Evolutionary conservation across 2,113 vertebrate genomes (phyloP).

Genomic region (Antechinus flavipes): DNA sequence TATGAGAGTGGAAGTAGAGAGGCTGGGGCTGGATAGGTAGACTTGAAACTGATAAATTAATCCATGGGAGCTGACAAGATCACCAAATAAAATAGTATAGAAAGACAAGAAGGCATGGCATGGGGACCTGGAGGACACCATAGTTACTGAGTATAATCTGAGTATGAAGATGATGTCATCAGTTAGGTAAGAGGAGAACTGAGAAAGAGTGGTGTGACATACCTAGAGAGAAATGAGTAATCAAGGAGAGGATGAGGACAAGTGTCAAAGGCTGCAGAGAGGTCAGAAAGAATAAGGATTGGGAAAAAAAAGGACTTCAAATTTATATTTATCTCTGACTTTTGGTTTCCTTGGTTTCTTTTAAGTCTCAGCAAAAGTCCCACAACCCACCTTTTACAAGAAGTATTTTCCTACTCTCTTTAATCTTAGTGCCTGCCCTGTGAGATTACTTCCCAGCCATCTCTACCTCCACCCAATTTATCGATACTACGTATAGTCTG

Average conservation of each 20-base stretch:
- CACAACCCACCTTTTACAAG: background rate
- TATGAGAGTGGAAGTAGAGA: background rate
- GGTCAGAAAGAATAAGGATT: background rate
- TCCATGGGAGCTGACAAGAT: background rate
- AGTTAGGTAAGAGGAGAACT: background rate
- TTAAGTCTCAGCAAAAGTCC: background rate
- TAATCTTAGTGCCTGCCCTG: background rate
- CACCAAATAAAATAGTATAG: background rate
- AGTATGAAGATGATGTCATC: background rate
- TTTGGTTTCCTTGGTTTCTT: background rate
- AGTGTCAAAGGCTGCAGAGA: background rate
- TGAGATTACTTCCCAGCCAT: background rate
- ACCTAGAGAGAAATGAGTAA: background rate
- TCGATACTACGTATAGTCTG: background rate
- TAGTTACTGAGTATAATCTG: background rate
- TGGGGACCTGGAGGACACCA: background rate
- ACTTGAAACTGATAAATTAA: background rate
- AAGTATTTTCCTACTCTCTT: background rate
- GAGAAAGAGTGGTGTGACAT: background rate
- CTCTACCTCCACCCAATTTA: background rate
- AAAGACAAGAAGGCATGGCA: background rate
- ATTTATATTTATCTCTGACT: background rate
- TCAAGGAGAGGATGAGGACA: background rate
- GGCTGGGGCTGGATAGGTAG: background rate
- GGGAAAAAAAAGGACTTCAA: background rate